A percentile compares a stretch with the other conserved stretches of the same genome.
Evolutionary conservation across 2,888 invertebrate species (phyloP).

Genomic region (Agrotis ipsilon): DNA sequence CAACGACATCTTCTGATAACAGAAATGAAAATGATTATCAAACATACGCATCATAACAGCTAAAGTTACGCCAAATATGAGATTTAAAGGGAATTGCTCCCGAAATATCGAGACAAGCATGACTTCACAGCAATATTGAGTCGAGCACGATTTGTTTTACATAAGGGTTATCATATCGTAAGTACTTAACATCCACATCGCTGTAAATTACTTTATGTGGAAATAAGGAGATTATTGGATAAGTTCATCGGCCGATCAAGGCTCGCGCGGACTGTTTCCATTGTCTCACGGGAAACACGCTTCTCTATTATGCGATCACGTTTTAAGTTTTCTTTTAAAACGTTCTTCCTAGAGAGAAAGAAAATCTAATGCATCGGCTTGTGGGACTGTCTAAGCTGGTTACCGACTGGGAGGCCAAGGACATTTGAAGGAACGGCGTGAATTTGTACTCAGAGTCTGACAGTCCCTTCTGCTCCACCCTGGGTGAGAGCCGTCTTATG

Average conservation of each 20-base stretch:
- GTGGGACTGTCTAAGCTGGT: too few relatives aligned
- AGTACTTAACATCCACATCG: constrained; percentile 46
- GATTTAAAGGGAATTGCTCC: constrained; percentile 18
- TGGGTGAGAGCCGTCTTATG: too few relatives aligned
- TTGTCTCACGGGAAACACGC: constrained; percentile 34
- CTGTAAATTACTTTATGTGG: constrained; percentile 65
- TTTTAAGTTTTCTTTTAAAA: too few relatives aligned
- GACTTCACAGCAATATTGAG: constrained; percentile 40
- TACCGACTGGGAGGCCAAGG: too few relatives aligned
- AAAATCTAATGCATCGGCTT: too few relatives aligned
- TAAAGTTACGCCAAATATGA: constrained; percentile 39
- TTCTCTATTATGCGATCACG: too few relatives aligned
- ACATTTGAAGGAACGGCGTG: too few relatives aligned
- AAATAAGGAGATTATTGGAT: constrained; percentile 62
- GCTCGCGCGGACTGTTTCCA: constrained; percentile 43
- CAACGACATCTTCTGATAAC: constrained; percentile 41
- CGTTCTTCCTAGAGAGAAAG: too few relatives aligned
- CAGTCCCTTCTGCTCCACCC: too few relatives aligned
- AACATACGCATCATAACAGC: constrained; percentile 26
- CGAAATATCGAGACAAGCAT: constrained; percentile 23
- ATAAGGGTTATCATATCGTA: constrained; percentile 56
- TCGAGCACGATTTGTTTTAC: constrained; percentile 48
- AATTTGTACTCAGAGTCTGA: too few relatives aligned
- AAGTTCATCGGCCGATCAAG: constrained; percentile 71
- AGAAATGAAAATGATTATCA: constrained; percentile 35